Conservation (phyloP, 2,113 vertebrate genomes). For the Triplophysa rosa region DNA sequence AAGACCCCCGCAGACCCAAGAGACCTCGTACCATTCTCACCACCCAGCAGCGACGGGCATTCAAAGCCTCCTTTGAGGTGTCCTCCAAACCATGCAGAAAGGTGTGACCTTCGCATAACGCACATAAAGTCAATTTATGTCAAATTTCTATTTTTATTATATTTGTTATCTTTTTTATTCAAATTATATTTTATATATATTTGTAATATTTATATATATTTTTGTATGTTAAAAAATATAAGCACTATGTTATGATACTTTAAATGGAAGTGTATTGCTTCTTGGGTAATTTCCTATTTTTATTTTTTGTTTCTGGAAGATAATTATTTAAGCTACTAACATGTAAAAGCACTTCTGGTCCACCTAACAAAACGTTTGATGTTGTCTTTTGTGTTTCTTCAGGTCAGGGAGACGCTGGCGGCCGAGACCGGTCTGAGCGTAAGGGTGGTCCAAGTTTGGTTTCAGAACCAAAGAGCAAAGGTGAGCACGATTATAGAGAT, state of each 20-base stretch:
- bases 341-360: neutral
- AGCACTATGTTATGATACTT: no score
- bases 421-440: constrained; percentile 93
- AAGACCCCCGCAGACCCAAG: constrained; percentile 85
- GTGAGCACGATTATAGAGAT: constrained; percentile 66
- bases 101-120: constrained; percentile 64
- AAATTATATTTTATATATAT: no score
- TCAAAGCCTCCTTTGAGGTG: constrained; percentile 94
- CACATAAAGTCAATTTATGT: no score
- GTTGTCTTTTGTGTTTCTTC: constrained; percentile 37
- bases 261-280: no score
- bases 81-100: constrained; percentile 95
- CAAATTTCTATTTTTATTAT: no score
- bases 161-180: no score
- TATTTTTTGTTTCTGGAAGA: no score
- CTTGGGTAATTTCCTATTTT: no score
- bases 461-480: constrained; percentile 98
- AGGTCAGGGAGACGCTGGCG: constrained; percentile 94
- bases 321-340: no score
- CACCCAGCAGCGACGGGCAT: constrained; percentile 88
- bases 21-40: constrained; percentile 91
- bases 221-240: no score
- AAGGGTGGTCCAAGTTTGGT: constrained; percentile 96
- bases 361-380: neutral
- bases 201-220: no score